Conservation (phyloP, 2,888 invertebrate genomes). For the Lithophane leautieri region DNA sequence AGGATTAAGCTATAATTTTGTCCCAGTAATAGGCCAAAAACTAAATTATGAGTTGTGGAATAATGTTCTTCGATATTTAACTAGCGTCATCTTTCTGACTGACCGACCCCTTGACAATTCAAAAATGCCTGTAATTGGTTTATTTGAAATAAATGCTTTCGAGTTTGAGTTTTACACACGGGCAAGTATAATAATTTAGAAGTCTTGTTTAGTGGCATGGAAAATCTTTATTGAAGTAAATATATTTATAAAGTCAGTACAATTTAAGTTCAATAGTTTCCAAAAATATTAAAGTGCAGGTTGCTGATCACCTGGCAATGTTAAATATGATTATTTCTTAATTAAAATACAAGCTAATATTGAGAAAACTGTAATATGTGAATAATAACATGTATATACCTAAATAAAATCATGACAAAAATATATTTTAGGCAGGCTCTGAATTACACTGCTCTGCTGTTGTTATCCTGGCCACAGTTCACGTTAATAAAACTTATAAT, state of each 20-base stretch:
- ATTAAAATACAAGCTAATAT: conserved; percentile 91
- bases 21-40: not conserved
- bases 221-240: conserved; percentile 91
- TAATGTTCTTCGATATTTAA: not conserved
- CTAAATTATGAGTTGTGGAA: not conserved
- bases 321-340: conserved; percentile 91
- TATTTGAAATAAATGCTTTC: too few species aligned
- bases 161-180: too few species aligned
- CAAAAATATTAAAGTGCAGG: conserved; percentile 91
- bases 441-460: conserved; percentile 89
- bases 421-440: conserved; percentile 91
- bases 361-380: conserved; percentile 91
- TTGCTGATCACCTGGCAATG: conserved; percentile 91
- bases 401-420: conserved; percentile 91
- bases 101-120: too few species aligned
- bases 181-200: conserved; percentile 59
- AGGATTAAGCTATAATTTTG: not conserved
- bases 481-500: conserved; percentile 87
- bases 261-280: conserved; percentile 91
- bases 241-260: conserved; percentile 91
- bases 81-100: too few species aligned
- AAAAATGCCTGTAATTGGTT: too few species aligned
- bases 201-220: conserved; percentile 87
- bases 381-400: conserved; percentile 91
- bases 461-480: conserved; percentile 89